phyloP scores from a whole-genome alignment of 2,113 vertebrate genomes.

The Arenaria interpres region DNA sequence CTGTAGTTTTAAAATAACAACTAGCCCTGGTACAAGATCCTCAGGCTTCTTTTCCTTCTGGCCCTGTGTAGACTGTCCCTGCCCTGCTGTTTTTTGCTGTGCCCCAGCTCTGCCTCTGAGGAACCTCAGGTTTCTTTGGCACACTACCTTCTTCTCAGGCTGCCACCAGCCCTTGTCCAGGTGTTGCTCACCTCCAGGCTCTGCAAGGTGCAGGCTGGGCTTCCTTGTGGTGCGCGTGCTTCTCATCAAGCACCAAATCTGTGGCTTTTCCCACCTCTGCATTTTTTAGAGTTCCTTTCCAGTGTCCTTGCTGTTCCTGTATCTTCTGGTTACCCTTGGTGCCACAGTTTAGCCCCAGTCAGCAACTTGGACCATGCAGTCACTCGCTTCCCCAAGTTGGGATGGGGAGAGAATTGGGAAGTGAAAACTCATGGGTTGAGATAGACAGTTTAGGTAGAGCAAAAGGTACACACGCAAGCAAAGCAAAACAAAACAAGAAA shows the following conservation, averaged over 20 bases:
- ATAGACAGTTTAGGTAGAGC: not conserved
- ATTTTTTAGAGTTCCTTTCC: not conserved
- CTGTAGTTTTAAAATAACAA: not conserved
- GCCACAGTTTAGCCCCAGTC: not conserved
- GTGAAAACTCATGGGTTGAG: not conserved
- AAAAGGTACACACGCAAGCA: not conserved
- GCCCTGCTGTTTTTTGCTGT: not conserved
- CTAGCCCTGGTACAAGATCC: not conserved
- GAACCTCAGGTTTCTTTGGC: not conserved
- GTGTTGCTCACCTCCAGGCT: not conserved
- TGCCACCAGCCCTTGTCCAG: rapidly evolving
- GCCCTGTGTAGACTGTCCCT: not conserved
- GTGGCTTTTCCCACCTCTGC: not conserved
- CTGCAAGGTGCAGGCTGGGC: not conserved
- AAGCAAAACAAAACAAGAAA: not conserved
- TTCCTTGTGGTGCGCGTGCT: not conserved
- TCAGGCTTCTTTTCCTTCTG: not conserved
- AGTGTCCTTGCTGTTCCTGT: not conserved
- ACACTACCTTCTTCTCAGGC: rapidly evolving
- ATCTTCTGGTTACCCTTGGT: not conserved
- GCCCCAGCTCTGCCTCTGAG: not conserved
- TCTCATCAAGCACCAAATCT: not conserved
- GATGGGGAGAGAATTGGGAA: not conserved
- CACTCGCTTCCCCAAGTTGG: not conserved
- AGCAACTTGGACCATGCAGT: not conserved